Percentiles rank a stretch among this genome's conserved stretches.
These are phyloP conservation scores for Hormaphis cornu DNA, from an alignment of 1,140 invertebrate genomes.

Conservation along the genomic window DNA sequence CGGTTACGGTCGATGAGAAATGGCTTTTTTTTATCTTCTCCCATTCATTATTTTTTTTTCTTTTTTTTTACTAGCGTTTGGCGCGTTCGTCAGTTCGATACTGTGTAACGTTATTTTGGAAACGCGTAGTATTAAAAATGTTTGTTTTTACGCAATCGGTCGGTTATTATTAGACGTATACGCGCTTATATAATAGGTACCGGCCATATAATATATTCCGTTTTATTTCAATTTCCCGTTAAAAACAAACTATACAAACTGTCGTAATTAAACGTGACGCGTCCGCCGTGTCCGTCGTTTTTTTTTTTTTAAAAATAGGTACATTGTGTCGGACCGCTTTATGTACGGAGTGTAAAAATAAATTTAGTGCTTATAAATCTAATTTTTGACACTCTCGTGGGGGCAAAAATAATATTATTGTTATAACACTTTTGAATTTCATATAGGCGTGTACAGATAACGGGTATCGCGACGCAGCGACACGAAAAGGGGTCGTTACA, in stretches of 20 bases:
- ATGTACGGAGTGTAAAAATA: neutral
- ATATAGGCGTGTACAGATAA: too few relatives aligned
- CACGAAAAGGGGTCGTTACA: too few relatives aligned
- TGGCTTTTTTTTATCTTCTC: neutral
- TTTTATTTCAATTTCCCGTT: constrained; percentile 14
- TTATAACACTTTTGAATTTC: too few relatives aligned
- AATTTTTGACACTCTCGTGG: neutral
- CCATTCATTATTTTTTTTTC: neutral
- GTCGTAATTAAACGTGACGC: neutral
- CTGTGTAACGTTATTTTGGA: neutral
- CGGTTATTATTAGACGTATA: neutral
- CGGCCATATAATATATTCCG: neutral
- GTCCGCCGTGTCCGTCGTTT: neutral
- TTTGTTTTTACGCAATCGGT: neutral
- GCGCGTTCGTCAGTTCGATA: neutral
- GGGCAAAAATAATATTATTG: too few relatives aligned
- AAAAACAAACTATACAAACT: neutral
- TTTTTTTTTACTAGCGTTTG: too few relatives aligned
- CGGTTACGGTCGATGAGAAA: neutral
- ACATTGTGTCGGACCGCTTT: neutral
- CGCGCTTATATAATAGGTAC: too few relatives aligned
- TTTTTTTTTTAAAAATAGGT: neutral
- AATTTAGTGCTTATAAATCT: neutral
- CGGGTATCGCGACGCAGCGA: too few relatives aligned
- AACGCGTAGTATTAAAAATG: neutral